Evolutionary conservation across 2,888 invertebrate genomes (phyloP).

Genomic region (Nomada lathburiana): DNA sequence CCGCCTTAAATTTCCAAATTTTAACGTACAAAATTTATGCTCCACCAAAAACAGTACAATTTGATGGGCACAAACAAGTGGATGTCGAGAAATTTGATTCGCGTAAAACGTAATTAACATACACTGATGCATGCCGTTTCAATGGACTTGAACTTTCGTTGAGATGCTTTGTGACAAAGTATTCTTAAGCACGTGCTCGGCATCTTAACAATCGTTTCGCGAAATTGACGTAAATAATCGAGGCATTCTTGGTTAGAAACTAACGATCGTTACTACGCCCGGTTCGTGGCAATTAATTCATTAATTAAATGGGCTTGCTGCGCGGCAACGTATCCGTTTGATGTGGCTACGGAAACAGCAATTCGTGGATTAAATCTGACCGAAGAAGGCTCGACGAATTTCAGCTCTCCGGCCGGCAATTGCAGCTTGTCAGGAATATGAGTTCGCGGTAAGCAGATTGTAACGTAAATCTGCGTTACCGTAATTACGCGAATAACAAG

Average conservation of each 20-base stretch:
- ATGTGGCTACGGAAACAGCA: conserved; percentile 43
- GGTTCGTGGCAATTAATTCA: conserved; percentile 54
- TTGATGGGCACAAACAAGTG: no score
- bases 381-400: conserved; percentile 26
- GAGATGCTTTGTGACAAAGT: background rate
- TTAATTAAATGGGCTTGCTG: conserved; percentile 53
- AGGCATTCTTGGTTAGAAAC: background rate
- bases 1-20: no score
- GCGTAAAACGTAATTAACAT: background rate
- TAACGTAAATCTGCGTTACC: conserved; percentile 1
- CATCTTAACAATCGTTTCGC: background rate
- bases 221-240: conserved; percentile 41
- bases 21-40: no score
- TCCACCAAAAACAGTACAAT: no score
- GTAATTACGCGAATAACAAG: background rate
- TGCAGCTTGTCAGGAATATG: conserved; percentile 1
- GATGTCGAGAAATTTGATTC: background rate
- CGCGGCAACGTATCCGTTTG: conserved; percentile 46
- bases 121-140: no score
- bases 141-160: background rate
- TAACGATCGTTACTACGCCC: conserved; percentile 25
- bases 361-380: conserved; percentile 47
- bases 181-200: background rate
- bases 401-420: conserved; percentile 1
- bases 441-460: background rate